phyloP scores from a whole-genome alignment of 2,113 vertebrate species.

The Manacus vitellinus region DNA sequence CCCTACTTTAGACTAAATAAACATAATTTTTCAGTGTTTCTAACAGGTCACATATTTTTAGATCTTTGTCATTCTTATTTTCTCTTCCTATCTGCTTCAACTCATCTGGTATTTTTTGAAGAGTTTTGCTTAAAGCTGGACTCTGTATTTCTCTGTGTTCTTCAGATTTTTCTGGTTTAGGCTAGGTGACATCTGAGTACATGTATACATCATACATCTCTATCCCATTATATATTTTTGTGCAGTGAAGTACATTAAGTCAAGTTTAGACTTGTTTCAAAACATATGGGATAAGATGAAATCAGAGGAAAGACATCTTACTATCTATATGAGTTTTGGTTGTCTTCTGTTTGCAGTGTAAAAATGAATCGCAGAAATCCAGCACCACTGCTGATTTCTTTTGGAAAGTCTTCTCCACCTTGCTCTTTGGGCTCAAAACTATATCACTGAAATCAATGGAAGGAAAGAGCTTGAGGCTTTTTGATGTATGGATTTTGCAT shows the following conservation, averaged over 20 bases:
- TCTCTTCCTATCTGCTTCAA: background rate
- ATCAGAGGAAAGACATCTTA: background rate
- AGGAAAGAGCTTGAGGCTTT: background rate
- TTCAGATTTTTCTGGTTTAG: background rate
- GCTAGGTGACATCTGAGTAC: background rate
- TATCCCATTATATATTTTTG: background rate
- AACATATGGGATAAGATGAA: background rate
- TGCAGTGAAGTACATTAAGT: background rate
- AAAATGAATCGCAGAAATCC: background rate
- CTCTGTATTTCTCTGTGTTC: background rate
- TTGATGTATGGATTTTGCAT: background rate
- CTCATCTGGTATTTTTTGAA: background rate
- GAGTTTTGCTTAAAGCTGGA: background rate
- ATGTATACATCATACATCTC: background rate
- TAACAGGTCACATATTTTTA: background rate
- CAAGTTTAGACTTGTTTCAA: background rate
- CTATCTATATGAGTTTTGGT: background rate
- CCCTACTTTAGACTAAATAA: background rate
- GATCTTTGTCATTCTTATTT: background rate
- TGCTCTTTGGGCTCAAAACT: background rate
- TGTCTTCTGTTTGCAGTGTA: background rate
- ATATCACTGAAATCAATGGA: background rate
- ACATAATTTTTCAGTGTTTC: background rate
- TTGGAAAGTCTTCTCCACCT: background rate
- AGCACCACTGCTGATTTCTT: background rate